Base-by-base conservation (phyloP, 2,888 invertebrate species). In the Drosophila cognata region DNA sequence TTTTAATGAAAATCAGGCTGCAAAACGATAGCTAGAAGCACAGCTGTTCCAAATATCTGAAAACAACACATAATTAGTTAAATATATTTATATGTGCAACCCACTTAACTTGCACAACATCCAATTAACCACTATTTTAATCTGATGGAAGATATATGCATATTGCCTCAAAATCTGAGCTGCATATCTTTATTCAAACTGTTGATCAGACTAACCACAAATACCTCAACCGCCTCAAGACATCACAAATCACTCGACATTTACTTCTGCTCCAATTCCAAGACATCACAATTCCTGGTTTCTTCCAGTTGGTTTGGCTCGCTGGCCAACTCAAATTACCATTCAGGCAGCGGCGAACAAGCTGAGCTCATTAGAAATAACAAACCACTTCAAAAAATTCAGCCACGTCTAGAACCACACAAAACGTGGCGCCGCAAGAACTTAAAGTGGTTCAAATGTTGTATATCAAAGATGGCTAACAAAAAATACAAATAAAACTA, bases 181-280 rank as follows among this genome's bases (percentile, higher is more conserved):
- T 21, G 28, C 38, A 38, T 56, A 29, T 10, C n/a, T 36, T 50
- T 11, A 51, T 29, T 4, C 29, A 18, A 51, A 29, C 29, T 29
- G 41, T 41, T 21, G 33, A 53, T 25, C n/a, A 35, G n/a, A 41
- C 21, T 21, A 28, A 13, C 10, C 36, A 18, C 33, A 21, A 55
- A 55, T 28, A 36, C 36, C 18, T 28, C 18, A 36, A 28, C 18
- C 18, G 55, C 28, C n/a, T 3, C 13, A 38, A 29, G 48, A 43
- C 11, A 61, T 36, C 21, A 21, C 60, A 74, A 71, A 73, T 74
- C 71, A 68, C 52, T 25, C 21, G 36, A 16, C 36, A 55, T 67
- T 62, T 71, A 62, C 46, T 66, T 61, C 55, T 84, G 84, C 73
- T 87, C 84, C 87, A 83, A 60, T 82, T 82, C 65, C 66, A 38